Conservation (phyloP, 2,113 vertebrate genomes). For the Seriola rivoliana region DNA sequence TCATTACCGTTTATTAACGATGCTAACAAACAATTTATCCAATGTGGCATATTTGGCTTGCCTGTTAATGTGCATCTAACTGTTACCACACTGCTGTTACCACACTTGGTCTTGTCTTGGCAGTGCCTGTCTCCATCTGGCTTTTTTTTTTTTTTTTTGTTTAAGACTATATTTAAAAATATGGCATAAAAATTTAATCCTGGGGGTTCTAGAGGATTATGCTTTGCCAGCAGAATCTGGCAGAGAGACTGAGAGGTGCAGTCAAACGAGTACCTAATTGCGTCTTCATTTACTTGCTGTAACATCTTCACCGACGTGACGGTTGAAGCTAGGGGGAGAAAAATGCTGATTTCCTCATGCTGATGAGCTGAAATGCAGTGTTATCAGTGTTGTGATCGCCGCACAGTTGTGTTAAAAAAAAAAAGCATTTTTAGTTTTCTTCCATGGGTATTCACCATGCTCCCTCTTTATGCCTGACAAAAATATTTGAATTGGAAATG, state of each 20-base stretch:
- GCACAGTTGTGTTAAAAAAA: constrained; percentile 15
- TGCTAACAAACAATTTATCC: constrained; percentile 46
- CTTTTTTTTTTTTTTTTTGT: constrained; percentile 48
- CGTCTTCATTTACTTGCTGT: constrained; percentile 56
- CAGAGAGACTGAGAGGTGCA: constrained; percentile 55
- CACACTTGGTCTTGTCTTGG: constrained; percentile 54
- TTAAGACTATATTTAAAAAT: constrained; percentile 70
- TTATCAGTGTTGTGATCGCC: constrained; percentile 32
- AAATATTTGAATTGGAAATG: constrained; percentile 63
- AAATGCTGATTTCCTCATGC: neutral
- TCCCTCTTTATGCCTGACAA: constrained; percentile 28
- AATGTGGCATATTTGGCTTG: constrained; percentile 49
- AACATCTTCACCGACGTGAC: constrained; percentile 43
- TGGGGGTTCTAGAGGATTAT: constrained; percentile 53
- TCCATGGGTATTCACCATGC: constrained; percentile 33
- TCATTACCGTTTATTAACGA: constrained; percentile 13
- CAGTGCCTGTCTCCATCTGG: constrained; percentile 61
- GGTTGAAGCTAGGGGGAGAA: neutral
- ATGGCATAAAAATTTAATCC: constrained; percentile 64
- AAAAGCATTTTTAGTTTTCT: constrained; percentile 15
- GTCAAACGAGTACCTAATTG: constrained; percentile 53
- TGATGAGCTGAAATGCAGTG: neutral
- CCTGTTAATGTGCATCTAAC: constrained; percentile 47
- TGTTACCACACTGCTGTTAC: constrained; percentile 52
- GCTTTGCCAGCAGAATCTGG: constrained; percentile 67